Conservation (phyloP, 2,888 invertebrate species). For the Clusia tigrina region DNA sequence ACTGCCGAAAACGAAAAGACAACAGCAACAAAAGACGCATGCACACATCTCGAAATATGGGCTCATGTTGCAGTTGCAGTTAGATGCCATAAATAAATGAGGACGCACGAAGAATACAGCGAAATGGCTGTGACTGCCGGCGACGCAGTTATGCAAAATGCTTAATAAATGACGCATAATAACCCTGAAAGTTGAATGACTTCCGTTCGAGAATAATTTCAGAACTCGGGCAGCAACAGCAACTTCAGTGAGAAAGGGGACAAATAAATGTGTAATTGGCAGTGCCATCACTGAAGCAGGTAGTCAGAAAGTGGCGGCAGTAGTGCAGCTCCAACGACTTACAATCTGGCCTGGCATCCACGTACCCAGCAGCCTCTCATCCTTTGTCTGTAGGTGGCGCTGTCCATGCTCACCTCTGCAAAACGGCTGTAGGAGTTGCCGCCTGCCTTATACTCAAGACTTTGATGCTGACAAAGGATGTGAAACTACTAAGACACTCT, state of each 20-base stretch:
- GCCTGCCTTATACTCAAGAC: too few relatives aligned
- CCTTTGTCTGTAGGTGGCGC: too few relatives aligned
- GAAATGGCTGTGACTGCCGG: neutral
- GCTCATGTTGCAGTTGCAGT: neutral
- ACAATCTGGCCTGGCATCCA: too few relatives aligned
- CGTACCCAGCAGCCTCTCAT: too few relatives aligned
- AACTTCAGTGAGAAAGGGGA: neutral
- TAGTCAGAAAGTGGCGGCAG: too few relatives aligned
- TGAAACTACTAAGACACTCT: too few relatives aligned
- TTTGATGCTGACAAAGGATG: too few relatives aligned
- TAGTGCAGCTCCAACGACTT: too few relatives aligned
- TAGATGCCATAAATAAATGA: neutral
- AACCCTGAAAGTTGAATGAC: slow-evolving; percentile 59
- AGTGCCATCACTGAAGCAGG: slow-evolving; percentile 7
- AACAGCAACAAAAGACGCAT: slow-evolving; percentile 12
- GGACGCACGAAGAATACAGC: neutral
- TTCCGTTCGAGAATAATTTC: slow-evolving; percentile 34
- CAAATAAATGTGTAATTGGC: neutral
- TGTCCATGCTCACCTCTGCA: too few relatives aligned
- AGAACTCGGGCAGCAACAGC: neutral
- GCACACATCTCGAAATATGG: slow-evolving; percentile 13
- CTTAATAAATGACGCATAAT: slow-evolving; percentile 39
- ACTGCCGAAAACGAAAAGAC: slow-evolving; percentile 4
- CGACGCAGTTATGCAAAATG: slow-evolving; percentile 6
- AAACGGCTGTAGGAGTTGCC: too few relatives aligned